A percentile compares a stretch with the other conserved stretches of the same genome.
Conservation (phyloP, 2,888 invertebrate species). For the Altica lythri region DNA sequence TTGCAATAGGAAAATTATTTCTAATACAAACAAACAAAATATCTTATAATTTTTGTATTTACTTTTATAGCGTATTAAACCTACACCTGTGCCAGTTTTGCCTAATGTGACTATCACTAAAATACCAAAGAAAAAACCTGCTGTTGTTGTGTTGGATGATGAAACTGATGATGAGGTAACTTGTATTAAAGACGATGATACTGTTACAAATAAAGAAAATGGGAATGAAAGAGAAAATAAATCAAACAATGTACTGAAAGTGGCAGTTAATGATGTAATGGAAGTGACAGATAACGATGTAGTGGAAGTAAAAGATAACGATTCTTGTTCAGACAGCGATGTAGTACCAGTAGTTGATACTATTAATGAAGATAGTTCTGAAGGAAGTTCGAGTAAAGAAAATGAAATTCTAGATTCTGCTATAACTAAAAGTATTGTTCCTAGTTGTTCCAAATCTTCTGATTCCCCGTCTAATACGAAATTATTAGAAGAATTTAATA, state of each 20-base stretch:
- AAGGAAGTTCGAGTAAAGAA: slow-evolving; percentile 22
- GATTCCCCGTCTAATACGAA: background rate
- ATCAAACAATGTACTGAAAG: background rate
- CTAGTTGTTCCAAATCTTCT: background rate
- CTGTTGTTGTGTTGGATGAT: slow-evolving; percentile 3
- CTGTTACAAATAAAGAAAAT: background rate
- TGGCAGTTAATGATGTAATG: background rate
- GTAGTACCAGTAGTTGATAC: no score
- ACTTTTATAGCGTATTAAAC: slow-evolving; percentile 18
- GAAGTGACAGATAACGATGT: background rate
- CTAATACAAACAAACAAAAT: no score
- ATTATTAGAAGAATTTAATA: slow-evolving; percentile 31
- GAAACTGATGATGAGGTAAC: background rate
- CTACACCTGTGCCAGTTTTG: background rate
- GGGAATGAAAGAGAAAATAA: background rate
- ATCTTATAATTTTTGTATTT: background rate
- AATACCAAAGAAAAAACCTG: slow-evolving; percentile 1
- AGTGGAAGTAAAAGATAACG: slow-evolving; percentile 6
- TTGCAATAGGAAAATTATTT: no score
- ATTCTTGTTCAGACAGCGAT: no score
- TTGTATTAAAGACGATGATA: background rate
- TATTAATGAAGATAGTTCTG: slow-evolving; percentile 27
- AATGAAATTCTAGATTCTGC: background rate
- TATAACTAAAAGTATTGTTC: background rate
- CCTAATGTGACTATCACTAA: slow-evolving; percentile 12